phyloP scores from a whole-genome alignment of 1,140 invertebrate species.

The Saccostrea echinata region DNA sequence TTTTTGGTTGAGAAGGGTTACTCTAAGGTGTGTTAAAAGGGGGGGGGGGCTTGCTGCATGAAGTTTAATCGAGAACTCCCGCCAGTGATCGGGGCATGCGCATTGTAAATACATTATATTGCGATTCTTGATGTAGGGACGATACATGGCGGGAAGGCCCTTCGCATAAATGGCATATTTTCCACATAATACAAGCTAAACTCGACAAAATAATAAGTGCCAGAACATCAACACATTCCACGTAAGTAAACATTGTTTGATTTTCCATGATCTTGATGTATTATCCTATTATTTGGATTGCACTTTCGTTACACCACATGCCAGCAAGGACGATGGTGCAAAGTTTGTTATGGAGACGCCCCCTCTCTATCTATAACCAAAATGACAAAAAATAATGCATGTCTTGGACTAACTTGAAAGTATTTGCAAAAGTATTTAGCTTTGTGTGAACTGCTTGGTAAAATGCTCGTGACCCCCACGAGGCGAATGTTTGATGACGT shows the following conservation, averaged over 20 bases:
- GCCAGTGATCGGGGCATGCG: slow-evolving; percentile 56
- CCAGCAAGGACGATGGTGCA: slow-evolving; percentile 23
- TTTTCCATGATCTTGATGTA: neutral
- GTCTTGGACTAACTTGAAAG: neutral
- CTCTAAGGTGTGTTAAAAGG: too few species aligned
- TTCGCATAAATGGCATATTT: slow-evolving; percentile 50
- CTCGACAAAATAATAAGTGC: slow-evolving; percentile 47
- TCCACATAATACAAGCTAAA: slow-evolving; percentile 1
- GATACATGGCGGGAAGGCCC: slow-evolving; percentile 48
- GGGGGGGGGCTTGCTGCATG: neutral
- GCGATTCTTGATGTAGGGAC: slow-evolving; percentile 37
- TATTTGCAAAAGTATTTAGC: neutral
- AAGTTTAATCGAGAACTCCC: slow-evolving; percentile 55
- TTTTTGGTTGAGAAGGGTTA: too few species aligned
- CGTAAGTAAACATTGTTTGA: neutral
- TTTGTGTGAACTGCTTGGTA: neutral
- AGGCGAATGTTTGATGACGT: neutral
- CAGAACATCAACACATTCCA: slow-evolving; percentile 36
- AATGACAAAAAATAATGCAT: neutral
- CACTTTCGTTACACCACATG: slow-evolving; percentile 26
- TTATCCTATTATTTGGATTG: neutral
- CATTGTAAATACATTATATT: slow-evolving; percentile 42
- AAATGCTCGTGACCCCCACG: slow-evolving; percentile 6
- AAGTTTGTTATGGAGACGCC: slow-evolving; percentile 33
- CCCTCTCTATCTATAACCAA: neutral